Conservation (phyloP, 1,140 invertebrate genomes). For the Campoletis sonorensis region DNA sequence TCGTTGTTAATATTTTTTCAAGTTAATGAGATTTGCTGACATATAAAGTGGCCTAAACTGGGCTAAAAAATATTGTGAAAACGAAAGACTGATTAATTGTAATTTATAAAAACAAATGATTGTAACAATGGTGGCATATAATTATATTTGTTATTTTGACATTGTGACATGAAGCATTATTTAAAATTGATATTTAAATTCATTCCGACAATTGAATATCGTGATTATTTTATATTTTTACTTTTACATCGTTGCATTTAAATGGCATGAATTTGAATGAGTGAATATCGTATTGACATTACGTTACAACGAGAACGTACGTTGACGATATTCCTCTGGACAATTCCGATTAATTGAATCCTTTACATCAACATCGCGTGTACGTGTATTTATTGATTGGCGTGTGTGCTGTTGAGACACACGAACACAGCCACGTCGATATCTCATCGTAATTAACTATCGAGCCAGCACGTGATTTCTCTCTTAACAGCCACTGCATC, state of each 20-base stretch:
- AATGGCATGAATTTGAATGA: background rate
- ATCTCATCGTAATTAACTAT: constrained; percentile 24
- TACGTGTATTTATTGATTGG: background rate
- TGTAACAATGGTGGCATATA: too few species aligned
- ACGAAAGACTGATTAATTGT: too few species aligned
- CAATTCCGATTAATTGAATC: background rate
- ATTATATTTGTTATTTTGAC: too few species aligned
- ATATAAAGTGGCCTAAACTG: too few species aligned
- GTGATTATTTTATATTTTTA: background rate
- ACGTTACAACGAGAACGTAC: background rate
- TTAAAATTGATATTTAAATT: too few species aligned
- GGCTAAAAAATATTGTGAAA: too few species aligned
- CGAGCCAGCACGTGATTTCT: constrained; percentile 17
- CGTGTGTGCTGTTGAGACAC: background rate
- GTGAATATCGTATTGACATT: background rate
- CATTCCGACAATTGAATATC: too few species aligned
- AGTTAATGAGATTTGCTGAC: too few species aligned
- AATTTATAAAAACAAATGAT: too few species aligned
- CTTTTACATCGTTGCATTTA: background rate
- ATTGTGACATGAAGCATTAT: too few species aligned
- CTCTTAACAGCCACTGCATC: constrained; percentile 30
- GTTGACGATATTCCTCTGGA: background rate
- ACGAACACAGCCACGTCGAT: background rate
- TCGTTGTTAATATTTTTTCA: too few species aligned
- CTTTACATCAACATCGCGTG: background rate